phyloP scores from a whole-genome alignment of 2,113 vertebrate genomes.

The Chloropsis cyanopogon region DNA sequence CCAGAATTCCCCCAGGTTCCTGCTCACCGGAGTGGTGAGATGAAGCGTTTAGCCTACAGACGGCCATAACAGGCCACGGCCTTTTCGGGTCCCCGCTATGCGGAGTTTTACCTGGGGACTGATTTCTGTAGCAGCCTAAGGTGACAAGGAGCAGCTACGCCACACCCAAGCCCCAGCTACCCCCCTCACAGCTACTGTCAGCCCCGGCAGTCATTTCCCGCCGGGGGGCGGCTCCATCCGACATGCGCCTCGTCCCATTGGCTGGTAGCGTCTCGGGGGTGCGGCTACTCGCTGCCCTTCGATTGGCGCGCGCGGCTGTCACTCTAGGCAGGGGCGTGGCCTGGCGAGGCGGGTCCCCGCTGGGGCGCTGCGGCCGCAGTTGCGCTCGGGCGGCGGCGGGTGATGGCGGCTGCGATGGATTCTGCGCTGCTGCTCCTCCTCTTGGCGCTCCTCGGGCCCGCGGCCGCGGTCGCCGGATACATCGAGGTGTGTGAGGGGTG shows the following conservation, averaged over 20 bases:
- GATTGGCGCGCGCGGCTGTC: neutral
- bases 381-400: conserved; percentile 40
- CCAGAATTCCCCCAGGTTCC: too few relatives aligned
- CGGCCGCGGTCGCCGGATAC: conserved; percentile 73
- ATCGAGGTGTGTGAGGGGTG: conserved; percentile 76
- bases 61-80: rapidly evolving
- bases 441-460: conserved; percentile 74
- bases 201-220: neutral
- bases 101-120: rapidly evolving
- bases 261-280: rapidly evolving
- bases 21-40: rapidly evolving
- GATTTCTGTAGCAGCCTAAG: rapidly evolving
- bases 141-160: rapidly evolving
- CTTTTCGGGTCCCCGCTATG: neutral
- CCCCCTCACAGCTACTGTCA: too few relatives aligned
- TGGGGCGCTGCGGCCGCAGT: conserved; percentile 40
- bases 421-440: conserved; percentile 48
- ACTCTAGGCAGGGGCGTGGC: neutral
- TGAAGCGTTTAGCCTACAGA: rapidly evolving
- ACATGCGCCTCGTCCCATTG: neutral
- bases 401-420: neutral
- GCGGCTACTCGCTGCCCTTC: rapidly evolving
- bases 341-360: conserved; percentile 32
- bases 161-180: rapidly evolving
- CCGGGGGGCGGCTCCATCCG: too few relatives aligned